phyloP scores from a whole-genome alignment of 2,888 invertebrate species.

The Lobophora halterata region DNA sequence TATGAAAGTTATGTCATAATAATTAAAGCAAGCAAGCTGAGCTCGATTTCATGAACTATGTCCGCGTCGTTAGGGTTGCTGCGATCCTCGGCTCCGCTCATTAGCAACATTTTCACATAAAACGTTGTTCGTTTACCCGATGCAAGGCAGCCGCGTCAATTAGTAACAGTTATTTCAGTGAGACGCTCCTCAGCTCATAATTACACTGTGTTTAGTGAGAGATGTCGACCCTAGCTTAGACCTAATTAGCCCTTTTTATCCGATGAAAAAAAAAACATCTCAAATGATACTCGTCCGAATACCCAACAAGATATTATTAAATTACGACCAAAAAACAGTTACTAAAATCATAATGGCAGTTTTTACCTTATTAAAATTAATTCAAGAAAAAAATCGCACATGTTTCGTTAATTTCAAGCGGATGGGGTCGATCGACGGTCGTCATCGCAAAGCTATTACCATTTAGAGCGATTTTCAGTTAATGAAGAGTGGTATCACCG shows the following conservation, averaged over 20 bases:
- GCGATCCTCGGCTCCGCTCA: slow-evolving; percentile 64
- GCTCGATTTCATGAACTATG: slow-evolving; percentile 62
- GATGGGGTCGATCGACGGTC: slow-evolving; percentile 49
- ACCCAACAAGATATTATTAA: slow-evolving; percentile 41
- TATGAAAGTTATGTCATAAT: slow-evolving; percentile 42
- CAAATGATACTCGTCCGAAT: slow-evolving; percentile 42
- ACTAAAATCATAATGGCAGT: slow-evolving; percentile 57
- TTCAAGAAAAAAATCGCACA: slow-evolving; percentile 62
- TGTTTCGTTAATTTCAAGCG: slow-evolving; percentile 62
- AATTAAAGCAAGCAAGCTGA: slow-evolving; percentile 39
- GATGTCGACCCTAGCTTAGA: slow-evolving; percentile 57
- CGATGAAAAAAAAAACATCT: slow-evolving; percentile 37
- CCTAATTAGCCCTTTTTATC: slow-evolving; percentile 44
- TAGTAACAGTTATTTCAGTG: slow-evolving; percentile 74
- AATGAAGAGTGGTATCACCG: slow-evolving; percentile 66
- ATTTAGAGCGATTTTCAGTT: slow-evolving; percentile 74
- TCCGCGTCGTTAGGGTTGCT: slow-evolving; percentile 62
- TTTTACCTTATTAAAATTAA: slow-evolving; percentile 68
- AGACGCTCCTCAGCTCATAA: slow-evolving; percentile 62
- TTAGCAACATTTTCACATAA: slow-evolving; percentile 75
- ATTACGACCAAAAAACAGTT: slow-evolving; percentile 54
- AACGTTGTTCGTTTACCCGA: slow-evolving; percentile 63
- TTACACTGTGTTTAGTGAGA: slow-evolving; percentile 65
- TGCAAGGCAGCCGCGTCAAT: slow-evolving; percentile 63
- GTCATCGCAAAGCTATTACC: slow-evolving; percentile 60